Percentiles rank a stretch among this genome's conserved stretches.
These are phyloP conservation scores for Apistogramma diplotaenia DNA, from an alignment of 2,113 vertebrate species.

Conservation along the genomic window DNA sequence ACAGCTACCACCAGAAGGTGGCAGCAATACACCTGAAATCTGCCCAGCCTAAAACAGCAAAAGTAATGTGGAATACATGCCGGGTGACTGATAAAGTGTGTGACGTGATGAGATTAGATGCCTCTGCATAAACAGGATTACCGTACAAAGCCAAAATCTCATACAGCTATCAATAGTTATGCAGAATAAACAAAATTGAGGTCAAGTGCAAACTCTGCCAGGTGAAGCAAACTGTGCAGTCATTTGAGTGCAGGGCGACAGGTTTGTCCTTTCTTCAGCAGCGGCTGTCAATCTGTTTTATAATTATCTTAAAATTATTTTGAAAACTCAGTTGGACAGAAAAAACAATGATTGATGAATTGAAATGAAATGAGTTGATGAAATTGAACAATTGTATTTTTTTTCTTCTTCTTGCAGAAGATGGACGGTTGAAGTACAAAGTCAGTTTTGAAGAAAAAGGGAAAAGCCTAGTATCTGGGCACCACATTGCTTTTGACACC, in stretches of 20 bases:
- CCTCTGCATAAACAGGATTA: no score
- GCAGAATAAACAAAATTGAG: no score
- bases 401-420: slow-evolving; percentile 68
- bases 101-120: no score
- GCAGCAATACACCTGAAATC: neutral
- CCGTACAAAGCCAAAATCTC: no score
- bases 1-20: neutral
- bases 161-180: no score
- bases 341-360: neutral
- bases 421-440: slow-evolving; percentile 82
- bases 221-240: neutral
- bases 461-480: slow-evolving; percentile 87
- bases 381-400: neutral
- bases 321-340: no score
- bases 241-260: neutral
- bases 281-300: no score
- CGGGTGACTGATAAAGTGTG: no score
- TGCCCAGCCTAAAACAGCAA: neutral
- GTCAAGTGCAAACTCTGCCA: neutral
- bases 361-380: neutral
- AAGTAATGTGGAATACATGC: neutral
- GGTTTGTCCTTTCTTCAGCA: no score
- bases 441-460: slow-evolving; percentile 89
- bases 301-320: neutral
- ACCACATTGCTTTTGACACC: slow-evolving; percentile 86